Evolutionary conservation across 2,888 invertebrate genomes (phyloP), one percentile per base, ranked within the genome.

Genomic region (Rotaria socialis): DNA sequence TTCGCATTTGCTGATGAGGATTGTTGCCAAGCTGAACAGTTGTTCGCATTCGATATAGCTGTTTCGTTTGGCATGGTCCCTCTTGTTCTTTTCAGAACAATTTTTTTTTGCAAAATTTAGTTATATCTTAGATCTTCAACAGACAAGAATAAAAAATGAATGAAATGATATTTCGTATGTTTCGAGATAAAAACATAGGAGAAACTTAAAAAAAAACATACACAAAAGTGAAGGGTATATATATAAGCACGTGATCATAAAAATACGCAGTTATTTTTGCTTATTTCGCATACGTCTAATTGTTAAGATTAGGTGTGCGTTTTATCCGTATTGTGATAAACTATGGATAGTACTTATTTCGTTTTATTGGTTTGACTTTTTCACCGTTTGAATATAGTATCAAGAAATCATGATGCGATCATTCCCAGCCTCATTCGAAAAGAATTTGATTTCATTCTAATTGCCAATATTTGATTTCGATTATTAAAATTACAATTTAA

Each of bases 21-120:
- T 35, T 67, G 67, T 67, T 67, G 67, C 67, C 67, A 67, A 67
- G 67, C 67, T 27, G 67, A 27, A 67, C 67, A 67, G 67, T 27
- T 67, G 19, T 16, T 67, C 19, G 67, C 16, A 67, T 67, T 67
- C 7, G 41, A 67, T 67, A 35, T 67, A 4, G 67, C 67, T 67
- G 67, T 67, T 67, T 67, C 67, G 67, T 67, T 67, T 67, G 67
- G 67, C 67, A 67, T 67, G 16, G 16, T 67, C 2, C 67, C 67
- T 67, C 67, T 35, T 67, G 67, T 67, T 67, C 67, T 67, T 67
- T 67, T 35, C 35, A 67, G 67, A 67, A 67, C 67, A 41, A 14
- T 67, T 35, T 10, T 16, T 6, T 35, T 35, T 35, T 35, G 35
- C 35, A 27, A 27, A 35, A 67, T 27, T 35, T 19, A 0, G 7